These are phyloP conservation scores for Itoplectis maculator DNA, from an alignment of 2,888 invertebrate genomes.

Conservation along the genomic window DNA sequence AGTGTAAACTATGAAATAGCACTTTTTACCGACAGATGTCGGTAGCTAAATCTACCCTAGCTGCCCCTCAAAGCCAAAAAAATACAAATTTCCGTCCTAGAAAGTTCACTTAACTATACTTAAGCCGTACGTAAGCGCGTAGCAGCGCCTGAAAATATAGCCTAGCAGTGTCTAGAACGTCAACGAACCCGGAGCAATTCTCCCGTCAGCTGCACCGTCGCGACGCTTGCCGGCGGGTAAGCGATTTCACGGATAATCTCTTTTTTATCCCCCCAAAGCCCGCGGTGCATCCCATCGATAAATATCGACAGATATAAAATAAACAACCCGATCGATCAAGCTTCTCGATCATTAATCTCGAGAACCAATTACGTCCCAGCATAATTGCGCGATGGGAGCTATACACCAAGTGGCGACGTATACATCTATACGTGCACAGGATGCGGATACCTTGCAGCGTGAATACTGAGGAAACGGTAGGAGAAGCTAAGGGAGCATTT, in stretches of 20 bases:
- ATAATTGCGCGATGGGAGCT: slow-evolving; percentile 56
- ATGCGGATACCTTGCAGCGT: slow-evolving; percentile 2
- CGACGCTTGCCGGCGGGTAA: neutral
- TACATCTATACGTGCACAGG: slow-evolving; percentile 23
- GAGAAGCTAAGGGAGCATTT: slow-evolving; percentile 14
- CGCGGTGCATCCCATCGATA: slow-evolving; percentile 11
- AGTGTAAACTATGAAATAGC: too few species aligned
- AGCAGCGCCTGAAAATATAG: too few species aligned
- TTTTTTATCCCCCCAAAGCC: neutral
- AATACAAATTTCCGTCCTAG: too few species aligned
- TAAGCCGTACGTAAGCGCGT: too few species aligned
- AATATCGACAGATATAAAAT: slow-evolving; percentile 33
- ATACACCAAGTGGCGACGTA: neutral
- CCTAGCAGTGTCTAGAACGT: neutral
- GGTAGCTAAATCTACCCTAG: too few species aligned
- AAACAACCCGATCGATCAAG: slow-evolving; percentile 37
- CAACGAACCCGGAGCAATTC: too few species aligned
- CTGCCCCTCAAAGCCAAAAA: too few species aligned
- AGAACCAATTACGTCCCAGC: slow-evolving; percentile 68
- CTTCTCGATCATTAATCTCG: slow-evolving; percentile 59
- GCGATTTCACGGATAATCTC: neutral
- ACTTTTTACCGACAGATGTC: too few species aligned
- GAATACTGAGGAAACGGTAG: slow-evolving; percentile 28
- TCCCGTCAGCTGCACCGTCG: neutral
- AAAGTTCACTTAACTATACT: too few species aligned